phyloP scores from a whole-genome alignment of 2,888 invertebrate genomes.

The Eupithecia subumbrata region DNA sequence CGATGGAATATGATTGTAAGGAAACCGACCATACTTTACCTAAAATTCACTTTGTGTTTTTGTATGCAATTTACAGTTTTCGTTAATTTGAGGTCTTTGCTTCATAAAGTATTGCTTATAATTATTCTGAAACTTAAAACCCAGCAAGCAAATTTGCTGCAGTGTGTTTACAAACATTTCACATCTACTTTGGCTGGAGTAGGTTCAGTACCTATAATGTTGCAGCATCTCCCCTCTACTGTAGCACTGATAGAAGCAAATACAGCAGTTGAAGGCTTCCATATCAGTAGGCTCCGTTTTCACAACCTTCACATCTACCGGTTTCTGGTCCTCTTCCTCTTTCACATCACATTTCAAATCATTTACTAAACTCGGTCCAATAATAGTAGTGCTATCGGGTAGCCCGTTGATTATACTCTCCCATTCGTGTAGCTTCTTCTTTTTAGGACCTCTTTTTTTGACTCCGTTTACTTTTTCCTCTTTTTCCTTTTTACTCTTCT shows the following conservation, averaged over 20 bases:
- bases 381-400: conserved; percentile 48
- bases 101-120: no score
- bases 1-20: no score
- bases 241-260: conserved; percentile 66
- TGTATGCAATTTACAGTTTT: no score
- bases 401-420: conserved; percentile 40
- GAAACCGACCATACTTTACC: no score
- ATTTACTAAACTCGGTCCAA: conserved; percentile 36
- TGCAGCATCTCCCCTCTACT: conserved; percentile 61
- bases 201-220: conserved; percentile 68
- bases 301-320: conserved; percentile 43
- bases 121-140: no score
- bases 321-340: conserved; percentile 48
- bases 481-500: conserved; percentile 50
- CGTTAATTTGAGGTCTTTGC: no score
- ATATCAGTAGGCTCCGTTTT: conserved; percentile 53
- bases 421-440: conserved; percentile 57
- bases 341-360: conserved; percentile 38
- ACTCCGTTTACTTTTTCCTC: conserved; percentile 46
- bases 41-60: no score
- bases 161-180: not conserved
- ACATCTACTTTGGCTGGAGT: not conserved
- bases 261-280: conserved; percentile 67
- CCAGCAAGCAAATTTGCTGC: not conserved
- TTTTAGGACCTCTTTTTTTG: conserved; percentile 51